Base-by-base conservation (phyloP, 2,113 vertebrate genomes). In the Leuciscus idus region DNA sequence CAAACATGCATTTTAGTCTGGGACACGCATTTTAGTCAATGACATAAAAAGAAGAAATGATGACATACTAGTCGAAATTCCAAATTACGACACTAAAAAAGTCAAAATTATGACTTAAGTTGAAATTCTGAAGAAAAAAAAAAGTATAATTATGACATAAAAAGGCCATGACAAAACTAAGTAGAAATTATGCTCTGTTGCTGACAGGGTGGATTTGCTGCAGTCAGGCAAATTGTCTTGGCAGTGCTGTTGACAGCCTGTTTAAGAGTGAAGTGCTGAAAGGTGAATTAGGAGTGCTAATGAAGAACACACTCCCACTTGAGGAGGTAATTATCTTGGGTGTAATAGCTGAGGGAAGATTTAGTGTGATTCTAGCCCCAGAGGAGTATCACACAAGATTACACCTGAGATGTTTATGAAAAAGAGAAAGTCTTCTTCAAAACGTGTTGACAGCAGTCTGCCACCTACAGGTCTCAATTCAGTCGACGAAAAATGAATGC, bases 241-340 rank as follows among this genome's bases (percentile, higher is more conserved):
- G 92, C 90, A 90, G 83, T 90, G 86, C 90, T 87, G 90, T 88
- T 93, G 92, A 92, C 92, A 92, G 92, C 90, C 89, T 91, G 92
- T 91, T 92, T 89, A 88, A 79, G 89, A 88, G 84, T 79, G 88
- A 92, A 91, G 91, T 92, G 92, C 90, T 93, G 92, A 94, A 92
- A 93, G 93, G 92, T 93, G 91, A 84, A 92, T 94, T 94, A 94
- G 90, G 90, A 86, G 92, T 92, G 94, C 91, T 94, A 95, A 95
- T 95, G 93, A 94, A 93, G 89, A 93, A 91, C 90, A 91, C 93
- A 89, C 91, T 93, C 90, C 87, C 86, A 92, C 91, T 91, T 78
- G 90, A 93, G 85, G 90, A 92, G 88, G 92, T 91, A 93, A 93
- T 93, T 94, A 93, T 92, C 90, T 89, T 36, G 83, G 89, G 92